Evolutionary conservation across 2,888 invertebrate species (phyloP).

Genomic region (Sycophila texana): DNA sequence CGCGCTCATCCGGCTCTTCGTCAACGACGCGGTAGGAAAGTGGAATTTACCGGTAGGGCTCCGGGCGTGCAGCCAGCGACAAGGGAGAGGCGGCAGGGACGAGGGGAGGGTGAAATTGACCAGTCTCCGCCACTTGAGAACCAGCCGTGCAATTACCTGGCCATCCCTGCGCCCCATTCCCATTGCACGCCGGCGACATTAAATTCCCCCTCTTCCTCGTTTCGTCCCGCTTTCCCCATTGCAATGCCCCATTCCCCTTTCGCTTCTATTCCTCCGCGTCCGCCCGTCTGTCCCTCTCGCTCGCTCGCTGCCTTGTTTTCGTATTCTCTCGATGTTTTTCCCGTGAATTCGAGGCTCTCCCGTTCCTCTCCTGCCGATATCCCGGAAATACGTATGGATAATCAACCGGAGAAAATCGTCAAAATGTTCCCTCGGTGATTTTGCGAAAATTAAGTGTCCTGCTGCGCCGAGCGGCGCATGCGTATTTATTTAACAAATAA

Average conservation of each 20-base stretch:
- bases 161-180: slow-evolving; percentile 66
- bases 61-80: slow-evolving; percentile 5
- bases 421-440: neutral
- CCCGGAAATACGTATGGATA: slow-evolving; percentile 1
- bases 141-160: slow-evolving; percentile 67
- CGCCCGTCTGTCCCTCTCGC: neutral
- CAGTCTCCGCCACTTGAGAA: slow-evolving; percentile 68
- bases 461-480: too few species aligned
- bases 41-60: slow-evolving; percentile 56
- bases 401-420: neutral
- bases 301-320: slow-evolving; percentile 25
- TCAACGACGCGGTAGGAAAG: slow-evolving; percentile 53
- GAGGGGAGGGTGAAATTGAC: slow-evolving; percentile 65
- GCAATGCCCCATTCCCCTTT: slow-evolving; percentile 19
- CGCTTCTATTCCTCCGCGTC: neutral
- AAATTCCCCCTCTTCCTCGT: slow-evolving; percentile 42
- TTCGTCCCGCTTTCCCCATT: slow-evolving; percentile 35
- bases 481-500: too few species aligned
- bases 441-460: too few species aligned
- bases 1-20: slow-evolving; percentile 12
- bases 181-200: slow-evolving; percentile 61
- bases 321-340: slow-evolving; percentile 47
- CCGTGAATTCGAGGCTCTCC: slow-evolving; percentile 19
- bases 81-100: slow-evolving; percentile 21
- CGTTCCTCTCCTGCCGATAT: neutral